Evolutionary conservation across 2,888 invertebrate genomes (phyloP), one percentile per base, ranked within the genome.

Genomic region (Apodemia zela): DNA sequence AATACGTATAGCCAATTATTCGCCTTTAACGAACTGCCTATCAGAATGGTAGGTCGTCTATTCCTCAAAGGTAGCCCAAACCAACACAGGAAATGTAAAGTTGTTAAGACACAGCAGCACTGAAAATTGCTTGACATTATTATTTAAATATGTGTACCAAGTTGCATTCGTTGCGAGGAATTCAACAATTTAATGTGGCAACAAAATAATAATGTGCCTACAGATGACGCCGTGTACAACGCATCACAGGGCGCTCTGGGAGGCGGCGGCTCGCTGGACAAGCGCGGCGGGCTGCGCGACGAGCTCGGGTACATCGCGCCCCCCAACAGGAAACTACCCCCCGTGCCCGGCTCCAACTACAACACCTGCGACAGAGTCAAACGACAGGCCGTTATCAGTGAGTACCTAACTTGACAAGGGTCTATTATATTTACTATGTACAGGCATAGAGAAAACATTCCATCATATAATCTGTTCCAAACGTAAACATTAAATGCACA

Each of bases 341-440:
- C 98, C 25, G 97, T 98, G 8, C 97, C 97, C 63, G 97, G 97
- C 73, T 97, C 97, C 63, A 97, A 97, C 90, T 97, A 97, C 93
- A 97, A 97, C 86, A 98, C 97, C 38, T 97, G 97, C 88, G 97
- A 98, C 90, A 94, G 97, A 79, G 97, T 97, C 93, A 97, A 97
- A 93, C 94, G 97, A 92, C 97, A 97, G 95, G 97, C 96, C 88
- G 96, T 96, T 76, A 96, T 96, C 94, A 96, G 96, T 97, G 94
- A 96, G 96, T 94, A 63, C n/a, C 18, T 6, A 29, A 49, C 29
- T 10, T 45, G 11, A 15, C 11, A 3, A 13, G 13, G 13, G 38
- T 11, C 0, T 10, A 10, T 10, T 35, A 10, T 42, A 42, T 45
- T 45, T 3, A 5, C 5, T 5, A n/a, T 6, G 0, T 15, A 45